A percentile compares a stretch with the other conserved stretches of the same genome.
Evolutionary conservation across 2,888 invertebrate species (phyloP).

Genomic region (Anaspis maculata): DNA sequence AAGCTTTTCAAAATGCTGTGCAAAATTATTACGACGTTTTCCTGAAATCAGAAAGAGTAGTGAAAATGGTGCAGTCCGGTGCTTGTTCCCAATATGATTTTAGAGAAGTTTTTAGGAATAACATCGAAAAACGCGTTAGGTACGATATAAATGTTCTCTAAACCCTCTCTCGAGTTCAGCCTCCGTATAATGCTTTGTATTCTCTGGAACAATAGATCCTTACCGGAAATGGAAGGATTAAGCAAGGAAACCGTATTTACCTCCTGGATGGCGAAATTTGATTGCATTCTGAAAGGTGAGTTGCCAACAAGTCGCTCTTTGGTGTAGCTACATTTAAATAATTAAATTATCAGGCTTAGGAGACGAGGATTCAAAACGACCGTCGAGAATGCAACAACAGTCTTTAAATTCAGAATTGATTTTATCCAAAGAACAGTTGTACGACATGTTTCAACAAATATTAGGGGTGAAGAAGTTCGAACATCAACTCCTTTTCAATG

Average conservation of each 20-base stretch:
- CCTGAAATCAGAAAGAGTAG: constrained; percentile 91
- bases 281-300: constrained; percentile 91
- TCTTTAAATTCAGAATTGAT: constrained; percentile 88
- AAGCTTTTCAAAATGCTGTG: constrained; percentile 98
- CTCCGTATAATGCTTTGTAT: no score
- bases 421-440: constrained; percentile 96
- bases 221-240: constrained; percentile 98
- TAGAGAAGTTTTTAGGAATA: constrained; percentile 95
- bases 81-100: constrained; percentile 98
- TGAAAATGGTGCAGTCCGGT: constrained; percentile 95
- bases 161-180: no score
- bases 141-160: constrained; percentile 32
- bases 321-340: constrained; percentile 5
- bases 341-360: constrained; percentile 49
- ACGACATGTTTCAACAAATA: constrained; percentile 99
- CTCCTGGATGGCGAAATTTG: constrained; percentile 99
- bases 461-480: constrained; percentile 98
- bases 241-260: constrained; percentile 98
- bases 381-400: constrained; percentile 81
- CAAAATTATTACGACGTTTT: constrained; percentile 95
- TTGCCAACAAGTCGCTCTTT: constrained; percentile 6
- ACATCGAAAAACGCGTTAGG: constrained; percentile 97
- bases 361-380: constrained; percentile 81
- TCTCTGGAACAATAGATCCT: no score
- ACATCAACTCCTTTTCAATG: constrained; percentile 98